phyloP scores from a whole-genome alignment of 1,140 invertebrate species.

The Scylla paramamosain region DNA sequence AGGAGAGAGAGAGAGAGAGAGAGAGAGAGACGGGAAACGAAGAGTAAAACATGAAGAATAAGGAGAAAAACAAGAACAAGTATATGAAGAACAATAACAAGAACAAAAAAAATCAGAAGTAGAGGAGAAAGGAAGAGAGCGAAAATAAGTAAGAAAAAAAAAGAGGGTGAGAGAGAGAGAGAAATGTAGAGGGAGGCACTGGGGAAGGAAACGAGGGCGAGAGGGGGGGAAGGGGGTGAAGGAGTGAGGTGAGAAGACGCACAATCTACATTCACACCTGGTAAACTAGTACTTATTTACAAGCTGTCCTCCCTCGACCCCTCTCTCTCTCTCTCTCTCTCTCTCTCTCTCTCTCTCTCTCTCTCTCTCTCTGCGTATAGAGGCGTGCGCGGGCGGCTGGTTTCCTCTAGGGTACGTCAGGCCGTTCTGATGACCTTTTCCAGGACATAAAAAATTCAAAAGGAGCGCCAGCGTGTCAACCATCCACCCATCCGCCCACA shows the following conservation, averaged over 20 bases:
- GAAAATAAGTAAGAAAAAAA: neutral
- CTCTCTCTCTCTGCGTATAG: conserved; percentile 22
- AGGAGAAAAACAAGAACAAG: no score
- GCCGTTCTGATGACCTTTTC: neutral
- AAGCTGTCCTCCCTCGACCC: neutral
- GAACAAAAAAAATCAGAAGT: neutral
- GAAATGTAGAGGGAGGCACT: no score
- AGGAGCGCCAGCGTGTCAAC: neutral
- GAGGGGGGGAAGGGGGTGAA: no score
- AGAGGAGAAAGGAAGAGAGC: neutral
- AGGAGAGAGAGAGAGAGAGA: neutral
- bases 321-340: conserved; percentile 31
- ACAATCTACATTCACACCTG: no score
- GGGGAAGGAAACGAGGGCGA: neutral
- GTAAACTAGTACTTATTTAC: no score
- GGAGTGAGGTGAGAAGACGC: neutral
- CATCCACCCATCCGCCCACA: neutral
- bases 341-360: conserved; percentile 58
- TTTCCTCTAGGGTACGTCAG: neutral
- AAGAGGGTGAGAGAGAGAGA: neutral
- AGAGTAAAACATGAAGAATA: neutral
- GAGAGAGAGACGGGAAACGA: neutral
- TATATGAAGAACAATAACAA: neutral
- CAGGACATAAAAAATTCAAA: neutral
- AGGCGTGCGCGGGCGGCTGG: no score